phyloP scores from a whole-genome alignment of 2,888 invertebrate species.

The Cerceris ruficornis region DNA sequence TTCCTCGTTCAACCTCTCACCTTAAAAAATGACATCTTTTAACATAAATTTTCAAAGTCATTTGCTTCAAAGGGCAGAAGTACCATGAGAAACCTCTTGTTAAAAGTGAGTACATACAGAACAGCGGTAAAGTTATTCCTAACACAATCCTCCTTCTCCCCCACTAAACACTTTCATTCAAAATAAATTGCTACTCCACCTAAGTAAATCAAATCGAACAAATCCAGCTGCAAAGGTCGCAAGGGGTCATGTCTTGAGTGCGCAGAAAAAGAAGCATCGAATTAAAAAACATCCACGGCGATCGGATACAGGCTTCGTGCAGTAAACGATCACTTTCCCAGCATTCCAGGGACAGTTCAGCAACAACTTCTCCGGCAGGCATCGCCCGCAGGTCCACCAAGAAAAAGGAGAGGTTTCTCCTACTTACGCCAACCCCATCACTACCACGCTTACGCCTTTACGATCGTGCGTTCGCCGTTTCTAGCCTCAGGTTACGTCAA shows the following conservation, averaged over 20 bases:
- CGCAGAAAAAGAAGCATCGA: background rate
- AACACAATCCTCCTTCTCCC: too few relatives aligned
- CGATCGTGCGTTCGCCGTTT: slow-evolving; percentile 26
- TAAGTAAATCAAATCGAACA: too few relatives aligned
- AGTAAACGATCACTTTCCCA: slow-evolving; percentile 67
- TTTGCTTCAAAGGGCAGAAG: too few relatives aligned
- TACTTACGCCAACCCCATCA: slow-evolving; percentile 50
- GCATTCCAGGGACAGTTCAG: slow-evolving; percentile 64
- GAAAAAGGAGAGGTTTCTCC: slow-evolving; percentile 51
- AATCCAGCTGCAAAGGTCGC: too few relatives aligned
- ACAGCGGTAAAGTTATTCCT: too few relatives aligned
- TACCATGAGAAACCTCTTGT: too few relatives aligned
- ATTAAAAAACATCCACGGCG: background rate
- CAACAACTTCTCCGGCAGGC: slow-evolving; percentile 62
- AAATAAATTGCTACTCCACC: too few relatives aligned
- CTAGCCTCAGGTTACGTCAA: slow-evolving; percentile 34
- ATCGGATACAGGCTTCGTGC: slow-evolving; percentile 30
- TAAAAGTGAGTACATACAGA: too few relatives aligned
- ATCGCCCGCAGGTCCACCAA: slow-evolving; percentile 25
- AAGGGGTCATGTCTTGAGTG: background rate
- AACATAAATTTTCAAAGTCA: too few relatives aligned
- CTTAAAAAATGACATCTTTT: too few relatives aligned
- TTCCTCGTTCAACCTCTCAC: too few relatives aligned
- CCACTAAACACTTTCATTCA: too few relatives aligned
- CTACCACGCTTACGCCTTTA: slow-evolving; percentile 55